These are phyloP conservation scores for Zaprionus obscuricornis DNA, from an alignment of 2,888 invertebrate species.

Conservation along the genomic window DNA sequence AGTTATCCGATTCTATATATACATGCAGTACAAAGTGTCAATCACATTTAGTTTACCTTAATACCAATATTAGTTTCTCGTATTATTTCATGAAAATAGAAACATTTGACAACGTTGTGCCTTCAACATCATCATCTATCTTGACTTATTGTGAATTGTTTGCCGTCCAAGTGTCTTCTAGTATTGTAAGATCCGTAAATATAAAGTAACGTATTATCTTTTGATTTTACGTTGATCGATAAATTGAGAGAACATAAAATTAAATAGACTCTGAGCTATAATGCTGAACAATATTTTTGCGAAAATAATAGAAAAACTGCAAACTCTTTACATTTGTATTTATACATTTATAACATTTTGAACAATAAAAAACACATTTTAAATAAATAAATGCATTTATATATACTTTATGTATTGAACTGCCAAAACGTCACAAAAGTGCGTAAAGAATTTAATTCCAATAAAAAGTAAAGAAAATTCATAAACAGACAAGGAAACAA, in stretches of 20 bases:
- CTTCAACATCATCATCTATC: slow-evolving; percentile 51
- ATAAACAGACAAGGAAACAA: no score
- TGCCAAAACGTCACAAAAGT: no score
- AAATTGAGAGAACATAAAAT: not conserved
- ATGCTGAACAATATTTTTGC: slow-evolving; percentile 6
- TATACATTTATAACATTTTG: slow-evolving; percentile 31
- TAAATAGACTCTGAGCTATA: not conserved
- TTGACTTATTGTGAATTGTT: slow-evolving; percentile 34
- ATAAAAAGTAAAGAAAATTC: no score
- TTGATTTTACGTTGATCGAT: slow-evolving; percentile 31
- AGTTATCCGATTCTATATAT: slow-evolving; percentile 19
- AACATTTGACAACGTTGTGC: slow-evolving; percentile 39
- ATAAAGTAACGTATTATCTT: slow-evolving; percentile 34
- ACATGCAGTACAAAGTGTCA: slow-evolving; percentile 57
- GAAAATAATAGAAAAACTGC: slow-evolving; percentile 20
- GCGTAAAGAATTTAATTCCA: no score
- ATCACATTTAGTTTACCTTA: slow-evolving; percentile 22
- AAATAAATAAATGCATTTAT: slow-evolving; percentile 21
- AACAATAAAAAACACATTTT: slow-evolving; percentile 30
- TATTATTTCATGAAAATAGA: slow-evolving; percentile 24
- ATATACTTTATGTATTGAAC: no score
- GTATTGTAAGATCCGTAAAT: slow-evolving; percentile 39
- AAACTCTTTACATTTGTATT: slow-evolving; percentile 56
- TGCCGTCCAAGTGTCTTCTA: slow-evolving; percentile 68
- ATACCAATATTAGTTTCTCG: slow-evolving; percentile 14